Evolutionary conservation across 2,888 invertebrate species (phyloP).

Genomic region (Rutpela maculata): DNA sequence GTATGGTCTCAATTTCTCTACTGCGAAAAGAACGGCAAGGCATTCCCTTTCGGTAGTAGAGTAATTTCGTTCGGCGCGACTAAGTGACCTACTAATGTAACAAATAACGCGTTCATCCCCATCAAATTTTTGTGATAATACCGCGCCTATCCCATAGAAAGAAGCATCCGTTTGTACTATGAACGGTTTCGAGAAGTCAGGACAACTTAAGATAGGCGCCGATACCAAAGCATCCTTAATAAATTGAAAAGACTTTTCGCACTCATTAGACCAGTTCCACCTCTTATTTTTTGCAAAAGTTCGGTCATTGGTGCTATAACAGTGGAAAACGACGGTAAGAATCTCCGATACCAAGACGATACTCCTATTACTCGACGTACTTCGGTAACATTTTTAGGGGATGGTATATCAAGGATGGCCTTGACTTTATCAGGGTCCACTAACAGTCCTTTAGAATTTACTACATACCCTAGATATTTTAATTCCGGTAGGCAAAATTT

Average conservation of each 20-base stretch:
- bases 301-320: neutral
- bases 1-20: neutral
- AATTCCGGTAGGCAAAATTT: no score
- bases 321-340: neutral
- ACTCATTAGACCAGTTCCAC: neutral
- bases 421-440: neutral
- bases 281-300: neutral
- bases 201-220: neutral
- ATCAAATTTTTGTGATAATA: neutral
- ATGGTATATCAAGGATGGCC: neutral
- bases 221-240: neutral
- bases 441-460: neutral
- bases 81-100: neutral
- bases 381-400: neutral
- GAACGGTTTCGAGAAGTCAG: neutral
- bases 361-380: neutral
- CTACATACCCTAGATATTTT: neutral
- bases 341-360: constrained; percentile 8
- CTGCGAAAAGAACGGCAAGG: neutral
- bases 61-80: neutral
- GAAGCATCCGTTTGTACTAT: neutral
- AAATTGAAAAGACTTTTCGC: constrained; percentile 5
- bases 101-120: neutral
- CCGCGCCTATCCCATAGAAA: neutral
- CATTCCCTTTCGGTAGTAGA: neutral